Conservation (phyloP, 2,797 vertebrate species). For the Onychomys arenicola region DNA sequence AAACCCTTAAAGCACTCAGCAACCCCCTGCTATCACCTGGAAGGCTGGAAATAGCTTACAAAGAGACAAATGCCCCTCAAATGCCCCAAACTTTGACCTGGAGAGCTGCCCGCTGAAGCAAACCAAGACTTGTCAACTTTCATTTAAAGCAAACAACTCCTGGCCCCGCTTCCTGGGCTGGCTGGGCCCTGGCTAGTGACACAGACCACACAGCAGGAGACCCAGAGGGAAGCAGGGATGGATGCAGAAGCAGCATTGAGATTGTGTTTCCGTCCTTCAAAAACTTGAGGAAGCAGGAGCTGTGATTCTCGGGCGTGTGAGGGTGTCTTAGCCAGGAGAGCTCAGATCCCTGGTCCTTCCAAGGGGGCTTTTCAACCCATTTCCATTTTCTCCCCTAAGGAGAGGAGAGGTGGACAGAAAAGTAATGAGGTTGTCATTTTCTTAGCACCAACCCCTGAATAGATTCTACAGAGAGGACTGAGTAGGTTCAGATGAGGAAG, state of each 20-base stretch:
- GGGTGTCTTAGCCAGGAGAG: background rate
- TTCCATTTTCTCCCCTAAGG: background rate
- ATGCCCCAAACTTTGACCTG: slow-evolving; percentile 81
- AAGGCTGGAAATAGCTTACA: slow-evolving; percentile 86
- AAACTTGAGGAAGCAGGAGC: background rate
- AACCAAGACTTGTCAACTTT: slow-evolving; percentile 83
- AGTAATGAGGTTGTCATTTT: background rate
- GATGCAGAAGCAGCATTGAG: background rate
- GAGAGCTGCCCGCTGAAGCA: slow-evolving; percentile 79
- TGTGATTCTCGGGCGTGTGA: background rate
- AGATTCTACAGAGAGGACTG: background rate
- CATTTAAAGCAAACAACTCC: slow-evolving; percentile 81
- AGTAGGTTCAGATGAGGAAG: background rate
- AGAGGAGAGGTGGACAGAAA: background rate
- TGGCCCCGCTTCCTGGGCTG: slow-evolving; percentile 60
- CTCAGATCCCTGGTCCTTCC: background rate
- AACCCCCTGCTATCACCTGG: slow-evolving; percentile 83
- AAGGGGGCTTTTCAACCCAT: background rate
- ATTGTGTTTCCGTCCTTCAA: background rate
- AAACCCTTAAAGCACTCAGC: slow-evolving; percentile 86
- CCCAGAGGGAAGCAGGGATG: background rate
- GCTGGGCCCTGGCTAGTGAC: slow-evolving; percentile 67
- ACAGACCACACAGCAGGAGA: slow-evolving; percentile 3
- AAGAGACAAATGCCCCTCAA: slow-evolving; percentile 81
- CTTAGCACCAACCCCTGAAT: background rate